Percentiles rank a stretch among this genome's conserved stretches.
phyloP scores from a whole-genome alignment of 2,888 invertebrate genomes.

The Agrochola circellaris region DNA sequence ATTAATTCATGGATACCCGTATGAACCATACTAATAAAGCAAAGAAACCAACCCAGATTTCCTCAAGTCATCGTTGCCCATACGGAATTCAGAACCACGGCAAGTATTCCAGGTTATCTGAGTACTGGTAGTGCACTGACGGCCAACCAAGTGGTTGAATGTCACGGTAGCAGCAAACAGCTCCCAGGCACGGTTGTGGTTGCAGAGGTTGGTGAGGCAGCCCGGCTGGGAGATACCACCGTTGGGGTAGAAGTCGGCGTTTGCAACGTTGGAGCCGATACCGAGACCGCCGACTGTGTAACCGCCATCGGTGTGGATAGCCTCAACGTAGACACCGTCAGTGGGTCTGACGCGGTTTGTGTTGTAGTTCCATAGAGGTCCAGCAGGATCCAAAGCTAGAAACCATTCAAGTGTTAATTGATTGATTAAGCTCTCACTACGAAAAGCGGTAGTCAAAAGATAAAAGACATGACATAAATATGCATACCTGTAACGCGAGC shows the following conservation, averaged over 20 bases:
- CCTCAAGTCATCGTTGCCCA: conserved; percentile 77
- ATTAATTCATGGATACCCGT: neutral
- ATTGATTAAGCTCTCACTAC: neutral
- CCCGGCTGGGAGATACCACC: conserved; percentile 83
- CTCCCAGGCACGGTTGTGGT: conserved; percentile 78
- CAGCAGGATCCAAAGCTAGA: conserved; percentile 66
- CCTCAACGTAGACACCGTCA: conserved; percentile 81
- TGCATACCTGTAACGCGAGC: conserved; percentile 78
- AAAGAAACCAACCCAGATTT: conserved; percentile 72
- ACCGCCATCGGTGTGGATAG: conserved; percentile 75
- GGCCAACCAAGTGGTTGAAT: conserved; percentile 74
- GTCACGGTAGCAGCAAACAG: conserved; percentile 74
- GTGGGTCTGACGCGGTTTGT: conserved; percentile 67
- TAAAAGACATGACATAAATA: neutral
- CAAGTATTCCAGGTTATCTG: conserved; percentile 73
- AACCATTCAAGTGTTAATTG: neutral
- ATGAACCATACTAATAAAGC: neutral
- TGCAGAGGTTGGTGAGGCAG: conserved; percentile 73
- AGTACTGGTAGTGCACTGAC: conserved; percentile 64
- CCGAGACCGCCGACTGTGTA: conserved; percentile 78
- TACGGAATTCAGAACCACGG: conserved; percentile 67
- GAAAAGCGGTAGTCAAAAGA: neutral
- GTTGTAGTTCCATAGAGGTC: conserved; percentile 72
- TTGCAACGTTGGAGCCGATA: conserved; percentile 84
- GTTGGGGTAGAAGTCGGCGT: conserved; percentile 91